A percentile compares a stretch with the other conserved stretches of the same genome.
Conservation (phyloP, 92 coral and sea anemone genomes). For the Porites lobata region DNA sequence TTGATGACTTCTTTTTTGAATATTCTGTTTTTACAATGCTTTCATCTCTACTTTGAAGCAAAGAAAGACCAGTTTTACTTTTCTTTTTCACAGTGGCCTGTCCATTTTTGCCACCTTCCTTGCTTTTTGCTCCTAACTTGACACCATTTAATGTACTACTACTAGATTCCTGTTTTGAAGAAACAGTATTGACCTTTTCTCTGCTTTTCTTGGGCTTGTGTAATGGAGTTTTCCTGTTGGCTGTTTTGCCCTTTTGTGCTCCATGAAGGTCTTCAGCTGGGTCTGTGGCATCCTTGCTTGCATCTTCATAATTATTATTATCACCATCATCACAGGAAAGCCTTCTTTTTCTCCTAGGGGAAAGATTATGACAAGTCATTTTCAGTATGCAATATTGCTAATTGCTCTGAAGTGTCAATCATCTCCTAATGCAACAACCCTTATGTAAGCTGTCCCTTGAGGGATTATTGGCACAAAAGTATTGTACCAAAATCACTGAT, state of each 20-base stretch:
- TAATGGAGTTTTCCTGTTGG: conserved; percentile 5
- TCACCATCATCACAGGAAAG: background rate
- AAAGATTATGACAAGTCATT: background rate
- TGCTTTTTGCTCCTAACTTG: background rate
- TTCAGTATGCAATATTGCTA: background rate
- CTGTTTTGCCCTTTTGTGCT: conserved; percentile 11
- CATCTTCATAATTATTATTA: conserved; percentile 16
- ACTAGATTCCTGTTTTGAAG: background rate
- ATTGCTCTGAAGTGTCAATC: too few relatives aligned
- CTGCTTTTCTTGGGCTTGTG: conserved; percentile 37
- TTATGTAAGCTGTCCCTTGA: too few relatives aligned
- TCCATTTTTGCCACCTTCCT: background rate
- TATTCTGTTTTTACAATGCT: background rate
- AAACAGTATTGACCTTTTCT: background rate
- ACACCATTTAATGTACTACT: background rate
- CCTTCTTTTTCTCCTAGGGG: conserved; percentile 31
- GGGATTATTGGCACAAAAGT: too few relatives aligned
- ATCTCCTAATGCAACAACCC: too few relatives aligned
- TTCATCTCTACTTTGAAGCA: background rate
- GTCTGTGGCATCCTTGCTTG: conserved; percentile 2
- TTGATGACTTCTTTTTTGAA: background rate
- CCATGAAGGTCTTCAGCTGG: conserved; percentile 19
- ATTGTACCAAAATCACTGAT: too few relatives aligned
- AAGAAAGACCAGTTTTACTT: background rate
- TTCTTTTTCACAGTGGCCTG: background rate